A percentile compares a stretch with the other conserved stretches of the same genome.
These are phyloP conservation scores for Agonum fuliginosum DNA, from an alignment of 2,888 invertebrate genomes.

Conservation along the genomic window DNA sequence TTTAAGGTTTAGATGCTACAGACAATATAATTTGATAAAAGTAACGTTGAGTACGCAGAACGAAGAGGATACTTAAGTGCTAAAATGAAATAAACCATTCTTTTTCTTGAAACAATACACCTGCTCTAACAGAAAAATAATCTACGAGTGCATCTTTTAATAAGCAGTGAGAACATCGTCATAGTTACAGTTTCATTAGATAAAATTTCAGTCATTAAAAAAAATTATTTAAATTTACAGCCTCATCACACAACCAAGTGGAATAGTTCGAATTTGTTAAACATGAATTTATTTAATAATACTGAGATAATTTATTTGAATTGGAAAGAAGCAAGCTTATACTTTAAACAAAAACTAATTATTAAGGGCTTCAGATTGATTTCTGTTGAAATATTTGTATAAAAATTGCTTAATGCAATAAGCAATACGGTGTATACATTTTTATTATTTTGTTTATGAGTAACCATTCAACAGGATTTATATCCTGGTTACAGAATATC, in stretches of 20 bases:
- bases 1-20: not conserved
- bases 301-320: no score
- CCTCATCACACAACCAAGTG: conserved; percentile 17
- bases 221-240: conserved; percentile 10
- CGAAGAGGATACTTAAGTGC: not conserved
- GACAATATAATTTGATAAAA: not conserved
- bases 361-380: no score
- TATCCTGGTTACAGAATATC: no score
- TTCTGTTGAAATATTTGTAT: no score
- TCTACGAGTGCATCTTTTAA: not conserved
- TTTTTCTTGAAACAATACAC: conserved; percentile 1
- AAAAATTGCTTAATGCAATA: no score
- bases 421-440: no score
- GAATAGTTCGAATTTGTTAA: no score
- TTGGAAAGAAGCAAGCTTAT: no score
- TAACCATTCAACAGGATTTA: no score
- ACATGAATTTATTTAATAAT: no score
- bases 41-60: not conserved
- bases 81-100: not conserved
- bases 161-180: not conserved
- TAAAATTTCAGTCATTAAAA: conserved; percentile 19
- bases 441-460: no score
- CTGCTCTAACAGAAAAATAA: not conserved
- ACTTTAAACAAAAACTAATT: no score
- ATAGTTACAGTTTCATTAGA: conserved; percentile 28